Base-by-base conservation (phyloP, 2,888 invertebrate species). In the Temnothorax ravouxi region DNA sequence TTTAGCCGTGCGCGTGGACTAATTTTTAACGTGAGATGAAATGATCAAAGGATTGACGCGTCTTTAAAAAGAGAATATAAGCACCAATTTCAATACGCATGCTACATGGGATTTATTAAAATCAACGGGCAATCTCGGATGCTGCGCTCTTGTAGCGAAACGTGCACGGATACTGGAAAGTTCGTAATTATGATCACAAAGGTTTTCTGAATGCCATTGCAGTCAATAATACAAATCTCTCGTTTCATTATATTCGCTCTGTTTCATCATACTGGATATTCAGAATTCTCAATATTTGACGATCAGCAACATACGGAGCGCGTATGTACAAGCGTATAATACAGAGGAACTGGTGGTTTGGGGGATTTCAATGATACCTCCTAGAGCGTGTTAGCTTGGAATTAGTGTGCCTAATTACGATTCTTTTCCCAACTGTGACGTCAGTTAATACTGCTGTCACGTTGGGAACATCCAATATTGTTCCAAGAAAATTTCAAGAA, bases 51-150 rank as follows among this genome's bases (percentile, higher is more conserved):
- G 15, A 29, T 0, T 88, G 88, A 84, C 67, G 62, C 71, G 64
- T 79, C 76, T 72, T 83, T 56, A 62, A 80, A 54, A 85, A 86
- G 85, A 86, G 84, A 91, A 88, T 88, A 84, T 87, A 85, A 87
- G 85, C 86, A 86, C 76, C 85, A 82, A 44, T 83, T 86, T 62
- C 85, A 87, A 86, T 85, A 88, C 86, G 85, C 83, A 81, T 59
- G 72, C 52, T 67, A 79, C 77, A 85, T 88, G 83, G 87, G 64
- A 64, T 74, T 85, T 84, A 85, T 88, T 87, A 88, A 86, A 89
- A 87, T 74, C 29, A 38, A 44, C 41, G 44, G 67, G 64, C 59
- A 67, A 85, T 18, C 50, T 18, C 50, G 67, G 18, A 52, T 66
- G n/a, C 11, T n/a, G 34, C 15, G 44, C 21, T 1, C 29, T 47